Evolutionary conservation across 2,113 vertebrate species (phyloP).

Genomic region (Triplophysa rosa): DNA sequence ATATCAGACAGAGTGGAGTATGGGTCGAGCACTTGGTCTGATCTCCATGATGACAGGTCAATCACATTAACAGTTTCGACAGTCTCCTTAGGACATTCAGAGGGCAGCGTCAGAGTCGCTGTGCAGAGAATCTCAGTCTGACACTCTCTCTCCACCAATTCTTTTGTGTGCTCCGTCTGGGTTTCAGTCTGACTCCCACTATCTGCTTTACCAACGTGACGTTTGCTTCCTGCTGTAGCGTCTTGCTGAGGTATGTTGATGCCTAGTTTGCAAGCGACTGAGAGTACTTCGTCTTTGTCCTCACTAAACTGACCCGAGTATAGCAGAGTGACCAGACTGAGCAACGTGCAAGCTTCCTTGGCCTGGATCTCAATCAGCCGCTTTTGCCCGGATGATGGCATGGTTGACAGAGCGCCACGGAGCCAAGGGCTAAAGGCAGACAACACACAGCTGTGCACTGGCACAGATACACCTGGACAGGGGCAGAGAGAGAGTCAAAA

Average conservation of each 20-base stretch:
- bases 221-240: background rate
- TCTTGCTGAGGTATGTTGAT: slow-evolving; percentile 72
- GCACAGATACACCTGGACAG: slow-evolving; percentile 77
- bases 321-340: slow-evolving; percentile 80
- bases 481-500: slow-evolving; percentile 41
- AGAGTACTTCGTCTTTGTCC: slow-evolving; percentile 80
- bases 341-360: slow-evolving; percentile 74
- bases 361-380: slow-evolving; percentile 76
- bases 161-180: slow-evolving; percentile 3
- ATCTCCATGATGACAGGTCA: background rate
- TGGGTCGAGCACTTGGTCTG: slow-evolving; percentile 1
- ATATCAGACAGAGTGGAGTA: background rate
- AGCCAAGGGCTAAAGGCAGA: slow-evolving; percentile 85
- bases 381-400: slow-evolving; percentile 53
- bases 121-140: slow-evolving; percentile 27
- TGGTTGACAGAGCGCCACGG: slow-evolving; percentile 73
- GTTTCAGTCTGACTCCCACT: slow-evolving; percentile 15
- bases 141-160: slow-evolving; percentile 54
- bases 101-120: background rate
- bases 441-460: slow-evolving; percentile 84
- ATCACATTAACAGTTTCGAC: background rate
- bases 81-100: slow-evolving; percentile 50
- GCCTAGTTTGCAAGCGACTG: slow-evolving; percentile 79
- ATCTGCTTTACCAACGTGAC: no score
- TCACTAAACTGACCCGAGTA: slow-evolving; percentile 82